These are phyloP conservation scores for Sitta europaea DNA, from an alignment of 2,113 vertebrate genomes.

Conservation along the genomic window DNA sequence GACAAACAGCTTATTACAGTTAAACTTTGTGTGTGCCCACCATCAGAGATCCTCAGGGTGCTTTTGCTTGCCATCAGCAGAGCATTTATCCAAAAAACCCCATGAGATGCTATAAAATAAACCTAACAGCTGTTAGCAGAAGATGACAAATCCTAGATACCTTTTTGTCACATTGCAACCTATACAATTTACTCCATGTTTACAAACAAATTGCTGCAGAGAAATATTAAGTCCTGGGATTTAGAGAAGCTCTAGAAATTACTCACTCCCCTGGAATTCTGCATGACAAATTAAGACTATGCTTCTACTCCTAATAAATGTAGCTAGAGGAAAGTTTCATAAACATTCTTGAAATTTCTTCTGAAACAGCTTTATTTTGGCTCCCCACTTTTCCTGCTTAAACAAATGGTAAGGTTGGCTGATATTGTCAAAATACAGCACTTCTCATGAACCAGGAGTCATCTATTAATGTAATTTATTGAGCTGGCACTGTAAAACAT, in stretches of 20 bases:
- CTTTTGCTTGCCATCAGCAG: conserved; percentile 26
- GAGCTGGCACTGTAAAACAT: conserved; percentile 47
- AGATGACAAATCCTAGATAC: conserved; percentile 57
- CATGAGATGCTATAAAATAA: conserved; percentile 25
- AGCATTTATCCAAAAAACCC: conserved; percentile 42
- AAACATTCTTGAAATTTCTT: conserved; percentile 77
- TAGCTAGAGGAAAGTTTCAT: conserved; percentile 69
- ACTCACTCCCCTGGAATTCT: conserved; percentile 74
- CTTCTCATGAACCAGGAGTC: conserved; percentile 66
- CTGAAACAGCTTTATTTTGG: conserved; percentile 76
- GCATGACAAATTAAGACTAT: conserved; percentile 71
- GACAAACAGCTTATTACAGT: background rate
- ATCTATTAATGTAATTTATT: conserved; percentile 74
- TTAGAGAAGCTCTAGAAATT: conserved; percentile 70
- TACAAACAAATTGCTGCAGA: conserved; percentile 66
- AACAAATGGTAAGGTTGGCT: conserved; percentile 77
- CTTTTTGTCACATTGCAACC: conserved; percentile 54
- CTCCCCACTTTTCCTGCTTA: conserved; percentile 73
- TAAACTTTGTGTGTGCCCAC: background rate
- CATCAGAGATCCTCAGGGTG: conserved; percentile 18
- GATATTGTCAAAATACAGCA: conserved; percentile 74
- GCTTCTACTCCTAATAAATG: conserved; percentile 70
- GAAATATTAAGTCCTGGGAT: conserved; percentile 65
- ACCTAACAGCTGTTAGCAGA: conserved; percentile 40
- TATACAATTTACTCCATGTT: conserved; percentile 48